These are phyloP conservation scores for Tuta absoluta DNA, from an alignment of 2,888 invertebrate species.

Conservation along the genomic window DNA sequence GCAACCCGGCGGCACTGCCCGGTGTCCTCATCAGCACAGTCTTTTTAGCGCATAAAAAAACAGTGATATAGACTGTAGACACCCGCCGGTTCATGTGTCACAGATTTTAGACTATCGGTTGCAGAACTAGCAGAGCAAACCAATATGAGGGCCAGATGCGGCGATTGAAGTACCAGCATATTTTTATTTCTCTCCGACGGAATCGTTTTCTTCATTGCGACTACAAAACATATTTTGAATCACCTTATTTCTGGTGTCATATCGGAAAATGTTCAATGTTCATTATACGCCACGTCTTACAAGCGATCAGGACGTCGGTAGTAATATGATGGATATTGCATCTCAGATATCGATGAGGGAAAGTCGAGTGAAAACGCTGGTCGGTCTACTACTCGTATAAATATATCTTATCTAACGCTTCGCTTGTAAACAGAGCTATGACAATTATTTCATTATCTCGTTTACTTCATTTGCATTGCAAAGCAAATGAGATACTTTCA, in stretches of 20 bases:
- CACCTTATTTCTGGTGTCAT: not conserved
- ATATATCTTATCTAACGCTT: not conserved
- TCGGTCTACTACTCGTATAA: too few species aligned
- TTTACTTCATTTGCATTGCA: conserved; percentile 54
- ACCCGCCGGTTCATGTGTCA: too few species aligned
- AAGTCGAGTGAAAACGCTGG: too few species aligned
- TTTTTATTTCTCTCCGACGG: not conserved
- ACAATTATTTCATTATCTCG: conserved; percentile 53
- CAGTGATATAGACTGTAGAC: too few species aligned
- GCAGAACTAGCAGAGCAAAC: not conserved
- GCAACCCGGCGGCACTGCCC: too few species aligned
- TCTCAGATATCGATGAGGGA: too few species aligned
- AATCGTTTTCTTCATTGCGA: not conserved
- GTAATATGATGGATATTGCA: too few species aligned
- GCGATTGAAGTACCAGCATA: not conserved
- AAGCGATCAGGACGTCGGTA: too few species aligned
- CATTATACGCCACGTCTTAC: not conserved
- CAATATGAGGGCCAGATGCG: conserved; percentile 7
- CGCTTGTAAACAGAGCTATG: conserved; percentile 8
- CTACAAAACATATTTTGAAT: conserved; percentile 1
- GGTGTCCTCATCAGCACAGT: too few species aligned
- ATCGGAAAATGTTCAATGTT: not conserved
- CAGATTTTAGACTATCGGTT: too few species aligned
- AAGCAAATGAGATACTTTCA: conserved; percentile 49
- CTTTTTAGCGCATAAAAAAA: too few species aligned